Evolutionary conservation across 2,888 invertebrate genomes (phyloP), one percentile per base, ranked within the genome.

Genomic region (Drosophila birchii): DNA sequence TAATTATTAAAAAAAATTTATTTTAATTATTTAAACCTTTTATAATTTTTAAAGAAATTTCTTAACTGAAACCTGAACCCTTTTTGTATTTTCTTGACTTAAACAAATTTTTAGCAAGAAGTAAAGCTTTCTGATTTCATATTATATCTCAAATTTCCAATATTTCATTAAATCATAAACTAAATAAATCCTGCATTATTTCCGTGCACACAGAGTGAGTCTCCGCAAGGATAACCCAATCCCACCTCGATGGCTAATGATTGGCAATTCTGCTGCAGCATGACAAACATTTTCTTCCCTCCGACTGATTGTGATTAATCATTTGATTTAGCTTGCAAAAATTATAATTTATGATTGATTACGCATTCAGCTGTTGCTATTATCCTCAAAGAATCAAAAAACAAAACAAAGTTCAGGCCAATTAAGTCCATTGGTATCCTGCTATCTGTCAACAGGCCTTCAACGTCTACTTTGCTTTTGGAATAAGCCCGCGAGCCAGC

Each of bases 341-440:
- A 41, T 29, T 56, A 34, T 56, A 49, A 67, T 56, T 68, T 43
- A 29, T 67, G 67, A 68, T 68, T 68, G 67, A 68, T 68, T 67
- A 20, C 56, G 36, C n/a, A 16, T 34, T 56, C 67, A 49, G 67
- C 67, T 68, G 67, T 68, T 67, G 56, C 49, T 29, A 36, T 41
- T 32, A 49, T 34, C 20, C 20, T 18, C 20, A 43, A 18, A 36
- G 61, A 18, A 20, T 32, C 39, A 0, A 5, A 8, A 47, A 34
- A 36, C 51, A 51, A 51, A 51, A 34, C 51, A 61, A 55, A 56
- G 67, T 68, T 68, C 67, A 49, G 41, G 67, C 67, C 67, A 68
- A 68, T 68, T 67, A 68, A 67, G 49, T 23, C 29, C 56, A 49
- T 67, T 67, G 29, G 49, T 43, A 38, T 47, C n/a, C 49, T 49